Evolutionary conservation across 1,140 invertebrate genomes (phyloP).

Genomic region (Dinoponera quadriceps): DNA sequence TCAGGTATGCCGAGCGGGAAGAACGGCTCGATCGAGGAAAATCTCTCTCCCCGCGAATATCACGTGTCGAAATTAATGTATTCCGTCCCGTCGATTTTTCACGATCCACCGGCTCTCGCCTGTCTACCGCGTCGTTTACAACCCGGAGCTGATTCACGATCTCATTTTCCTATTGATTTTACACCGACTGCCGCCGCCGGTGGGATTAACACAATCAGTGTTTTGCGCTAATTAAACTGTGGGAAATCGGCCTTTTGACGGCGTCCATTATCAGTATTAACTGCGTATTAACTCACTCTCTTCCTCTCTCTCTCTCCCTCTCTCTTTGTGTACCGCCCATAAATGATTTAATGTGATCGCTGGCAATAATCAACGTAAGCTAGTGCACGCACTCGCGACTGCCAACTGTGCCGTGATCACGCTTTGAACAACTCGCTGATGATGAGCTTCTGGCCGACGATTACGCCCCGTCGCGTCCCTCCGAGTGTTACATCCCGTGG

Average conservation of each 20-base stretch:
- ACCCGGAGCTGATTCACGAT: background rate
- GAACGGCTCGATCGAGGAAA: background rate
- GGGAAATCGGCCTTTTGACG: slow-evolving; percentile 61
- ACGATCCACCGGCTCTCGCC: background rate
- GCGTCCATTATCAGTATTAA: slow-evolving; percentile 63
- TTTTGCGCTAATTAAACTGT: slow-evolving; percentile 65
- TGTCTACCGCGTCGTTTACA: slow-evolving; percentile 11
- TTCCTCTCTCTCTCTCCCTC: too few species aligned
- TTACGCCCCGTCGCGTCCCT: background rate
- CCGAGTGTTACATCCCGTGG: background rate
- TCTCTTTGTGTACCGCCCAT: slow-evolving; percentile 37
- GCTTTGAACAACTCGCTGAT: slow-evolving; percentile 18
- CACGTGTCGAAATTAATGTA: background rate
- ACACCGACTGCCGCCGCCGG: background rate
- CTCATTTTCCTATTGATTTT: slow-evolving; percentile 21
- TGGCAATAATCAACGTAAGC: slow-evolving; percentile 69
- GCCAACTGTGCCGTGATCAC: slow-evolving; percentile 8
- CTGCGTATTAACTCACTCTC: slow-evolving; percentile 48
- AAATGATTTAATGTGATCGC: slow-evolving; percentile 71
- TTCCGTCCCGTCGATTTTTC: background rate
- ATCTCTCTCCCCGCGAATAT: background rate
- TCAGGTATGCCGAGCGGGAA: slow-evolving; percentile 78
- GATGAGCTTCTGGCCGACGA: background rate
- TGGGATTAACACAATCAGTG: slow-evolving; percentile 69
- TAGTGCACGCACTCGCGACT: slow-evolving; percentile 11